A percentile compares a stretch with the other conserved stretches of the same genome.
These are phyloP conservation scores for Pachliopta kotzebuea DNA, from an alignment of 2,888 invertebrate genomes.

Conservation along the genomic window DNA sequence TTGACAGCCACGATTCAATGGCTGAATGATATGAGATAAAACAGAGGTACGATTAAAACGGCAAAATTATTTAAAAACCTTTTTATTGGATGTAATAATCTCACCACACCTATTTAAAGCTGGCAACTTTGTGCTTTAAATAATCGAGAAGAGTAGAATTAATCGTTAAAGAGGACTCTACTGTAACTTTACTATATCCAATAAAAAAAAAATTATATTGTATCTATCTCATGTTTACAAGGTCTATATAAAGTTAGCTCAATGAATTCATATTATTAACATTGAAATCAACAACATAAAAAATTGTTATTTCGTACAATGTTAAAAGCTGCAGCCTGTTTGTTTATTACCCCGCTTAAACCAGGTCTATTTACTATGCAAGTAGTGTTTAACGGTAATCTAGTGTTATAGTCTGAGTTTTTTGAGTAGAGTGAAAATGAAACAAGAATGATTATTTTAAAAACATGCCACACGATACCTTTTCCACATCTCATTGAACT, in stretches of 20 bases:
- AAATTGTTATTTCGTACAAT: neutral
- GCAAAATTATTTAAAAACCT: neutral
- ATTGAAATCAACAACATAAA: neutral
- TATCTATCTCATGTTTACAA: neutral
- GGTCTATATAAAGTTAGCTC: neutral
- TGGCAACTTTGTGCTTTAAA: neutral
- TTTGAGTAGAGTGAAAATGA: neutral
- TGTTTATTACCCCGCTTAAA: slow-evolving; percentile 4
- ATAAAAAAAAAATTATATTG: neutral
- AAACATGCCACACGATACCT: too few species aligned
- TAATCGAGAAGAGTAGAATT: too few species aligned
- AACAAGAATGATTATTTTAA: neutral
- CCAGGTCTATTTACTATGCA: slow-evolving; percentile 3
- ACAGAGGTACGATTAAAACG: neutral
- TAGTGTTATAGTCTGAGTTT: neutral
- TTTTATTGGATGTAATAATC: neutral
- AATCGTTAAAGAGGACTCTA: too few species aligned
- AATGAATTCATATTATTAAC: neutral
- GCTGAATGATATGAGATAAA: neutral
- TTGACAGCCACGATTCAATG: too few species aligned
- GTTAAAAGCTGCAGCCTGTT: neutral
- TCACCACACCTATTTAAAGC: neutral
- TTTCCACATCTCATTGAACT: neutral
- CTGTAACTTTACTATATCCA: too few species aligned
- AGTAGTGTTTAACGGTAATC: slow-evolving; percentile 9